Conservation (phyloP, 2,888 invertebrate genomes). For the Cheilosia grossa region DNA sequence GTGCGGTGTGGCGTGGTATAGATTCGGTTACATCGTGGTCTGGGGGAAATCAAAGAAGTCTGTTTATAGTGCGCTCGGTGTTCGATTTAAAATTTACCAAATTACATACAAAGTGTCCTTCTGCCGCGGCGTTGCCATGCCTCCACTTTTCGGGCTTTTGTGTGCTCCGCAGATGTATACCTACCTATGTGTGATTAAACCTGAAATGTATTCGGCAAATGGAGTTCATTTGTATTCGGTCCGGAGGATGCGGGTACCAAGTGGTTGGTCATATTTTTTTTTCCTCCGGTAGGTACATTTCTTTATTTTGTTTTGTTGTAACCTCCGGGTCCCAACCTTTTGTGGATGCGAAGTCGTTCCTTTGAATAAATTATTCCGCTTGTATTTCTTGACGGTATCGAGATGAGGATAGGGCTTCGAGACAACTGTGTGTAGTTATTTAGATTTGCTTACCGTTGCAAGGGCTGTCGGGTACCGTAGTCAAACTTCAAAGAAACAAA, state of each 20-base stretch:
- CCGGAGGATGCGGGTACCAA: constrained; percentile 21
- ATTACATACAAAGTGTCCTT: constrained; percentile 33
- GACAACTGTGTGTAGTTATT: neutral
- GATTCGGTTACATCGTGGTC: constrained; percentile 56
- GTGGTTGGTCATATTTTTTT: constrained; percentile 51
- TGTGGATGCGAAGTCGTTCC: constrained; percentile 4
- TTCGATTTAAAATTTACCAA: constrained; percentile 49
- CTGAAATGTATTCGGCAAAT: constrained; percentile 40
- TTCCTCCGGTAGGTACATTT: constrained; percentile 3
- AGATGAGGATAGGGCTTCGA: neutral
- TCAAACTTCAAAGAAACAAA: neutral
- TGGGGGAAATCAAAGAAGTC: constrained; percentile 28
- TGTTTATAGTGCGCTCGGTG: neutral
- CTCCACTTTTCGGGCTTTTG: constrained; percentile 10
- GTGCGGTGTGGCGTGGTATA: constrained; percentile 26
- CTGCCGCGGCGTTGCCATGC: constrained; percentile 18
- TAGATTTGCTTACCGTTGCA: constrained; percentile 12
- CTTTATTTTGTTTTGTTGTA: neutral
- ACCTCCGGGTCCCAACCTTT: constrained; percentile 20
- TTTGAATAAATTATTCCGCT: constrained; percentile 54
- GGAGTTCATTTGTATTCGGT: constrained; percentile 22
- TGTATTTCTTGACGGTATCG: constrained; percentile 33
- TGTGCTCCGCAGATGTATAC: neutral
- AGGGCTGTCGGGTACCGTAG: constrained; percentile 1
- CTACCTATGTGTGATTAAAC: constrained; percentile 24